Conservation (phyloP, 2,888 invertebrate genomes). For the Chydorus sphaericus region DNA sequence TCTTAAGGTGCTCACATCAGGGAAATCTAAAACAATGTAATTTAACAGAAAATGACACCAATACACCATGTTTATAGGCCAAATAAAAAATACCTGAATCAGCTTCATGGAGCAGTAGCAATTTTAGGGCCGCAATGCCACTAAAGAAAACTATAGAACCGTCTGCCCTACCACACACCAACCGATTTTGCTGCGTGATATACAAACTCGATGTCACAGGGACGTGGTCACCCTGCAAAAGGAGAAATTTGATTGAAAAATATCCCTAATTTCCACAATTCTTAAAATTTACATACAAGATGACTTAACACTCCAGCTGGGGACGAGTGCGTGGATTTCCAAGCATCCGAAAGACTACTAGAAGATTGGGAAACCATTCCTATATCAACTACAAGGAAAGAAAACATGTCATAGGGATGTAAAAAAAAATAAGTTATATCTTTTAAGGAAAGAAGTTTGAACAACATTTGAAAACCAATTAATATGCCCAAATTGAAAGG, state of each 20-base stretch:
- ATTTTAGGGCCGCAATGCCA: constrained; percentile 86
- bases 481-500: no score
- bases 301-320: constrained; percentile 8
- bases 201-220: constrained; percentile 46
- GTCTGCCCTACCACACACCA: constrained; percentile 89
- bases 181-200: constrained; percentile 76
- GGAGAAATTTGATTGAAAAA: background rate
- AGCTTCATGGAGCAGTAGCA: constrained; percentile 75
- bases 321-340: background rate
- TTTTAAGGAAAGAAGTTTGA: no score
- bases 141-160: constrained; percentile 92
- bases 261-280: background rate
- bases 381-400: no score
- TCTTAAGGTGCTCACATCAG: constrained; percentile 67
- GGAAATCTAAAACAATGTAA: constrained; percentile 51
- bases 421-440: no score
- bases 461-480: no score
- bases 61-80: background rate
- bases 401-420: no score
- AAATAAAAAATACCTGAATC: background rate
- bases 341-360: background rate
- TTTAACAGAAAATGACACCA: background rate
- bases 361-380: background rate
- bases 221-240: background rate
- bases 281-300: constrained; percentile 5